These are phyloP conservation scores for Sebastes aleutianus DNA, from an alignment of 2,797 vertebrate genomes.

Conservation along the genomic window DNA sequence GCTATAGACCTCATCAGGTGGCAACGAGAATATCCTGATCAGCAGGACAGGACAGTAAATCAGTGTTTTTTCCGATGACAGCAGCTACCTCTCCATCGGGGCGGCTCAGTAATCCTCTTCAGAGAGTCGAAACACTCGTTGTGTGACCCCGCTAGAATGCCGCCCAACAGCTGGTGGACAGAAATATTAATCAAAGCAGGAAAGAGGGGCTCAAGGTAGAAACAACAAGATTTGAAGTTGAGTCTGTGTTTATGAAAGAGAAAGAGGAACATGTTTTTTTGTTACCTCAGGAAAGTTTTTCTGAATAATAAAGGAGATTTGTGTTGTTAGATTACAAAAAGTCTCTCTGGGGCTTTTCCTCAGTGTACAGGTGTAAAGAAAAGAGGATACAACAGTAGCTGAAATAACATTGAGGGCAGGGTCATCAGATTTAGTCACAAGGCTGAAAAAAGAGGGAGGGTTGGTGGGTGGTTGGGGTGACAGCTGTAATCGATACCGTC, in stretches of 20 bases:
- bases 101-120: conserved; percentile 48
- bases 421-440: conserved; percentile 60
- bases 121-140: conserved; percentile 30
- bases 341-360: not conserved
- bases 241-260: not conserved
- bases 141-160: conserved; percentile 68
- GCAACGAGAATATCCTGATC: conserved; percentile 28
- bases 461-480: not conserved
- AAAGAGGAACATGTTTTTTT: not conserved
- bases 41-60: conserved; percentile 56
- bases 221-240: conserved; percentile 6
- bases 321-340: not conserved
- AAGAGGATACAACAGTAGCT: conserved; percentile 10
- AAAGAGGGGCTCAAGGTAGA: conserved; percentile 26
- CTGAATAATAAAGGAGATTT: not conserved
- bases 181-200: conserved; percentile 38
- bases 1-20: not conserved
- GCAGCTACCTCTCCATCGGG: conserved; percentile 28
- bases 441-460: conserved; percentile 22
- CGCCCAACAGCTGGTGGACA: conserved; percentile 66
- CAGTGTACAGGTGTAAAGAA: not conserved
- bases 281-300: not conserved
- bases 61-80: conserved; percentile 42
- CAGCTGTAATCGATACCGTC: conserved; percentile 76
- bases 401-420: conserved; percentile 40